These are phyloP conservation scores for Hypercompe scribonia DNA, from an alignment of 2,888 invertebrate species.

Conservation along the genomic window DNA sequence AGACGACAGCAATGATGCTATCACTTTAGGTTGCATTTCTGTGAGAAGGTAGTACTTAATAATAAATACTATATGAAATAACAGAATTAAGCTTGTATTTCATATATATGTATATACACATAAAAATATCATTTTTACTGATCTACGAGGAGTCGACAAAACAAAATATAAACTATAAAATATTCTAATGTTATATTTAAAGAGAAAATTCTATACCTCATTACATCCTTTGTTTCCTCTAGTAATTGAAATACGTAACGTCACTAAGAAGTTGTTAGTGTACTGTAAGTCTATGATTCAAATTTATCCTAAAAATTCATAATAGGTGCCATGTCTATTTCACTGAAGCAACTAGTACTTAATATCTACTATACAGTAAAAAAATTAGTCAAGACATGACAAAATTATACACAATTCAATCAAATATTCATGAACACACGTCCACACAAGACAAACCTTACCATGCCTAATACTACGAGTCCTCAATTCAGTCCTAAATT, in stretches of 20 bases:
- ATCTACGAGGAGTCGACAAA: too few relatives aligned
- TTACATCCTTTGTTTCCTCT: not conserved
- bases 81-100: too few relatives aligned
- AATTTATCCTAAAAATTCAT: not conserved
- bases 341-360: not conserved
- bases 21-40: too few relatives aligned
- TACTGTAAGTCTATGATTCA: not conserved
- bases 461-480: slow-evolving; percentile 57
- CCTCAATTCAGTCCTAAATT: slow-evolving; percentile 80
- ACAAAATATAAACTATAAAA: too few relatives aligned
- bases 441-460: slow-evolving; percentile 31
- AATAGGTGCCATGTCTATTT: too few relatives aligned
- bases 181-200: not conserved
- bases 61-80: too few relatives aligned
- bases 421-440: slow-evolving; percentile 15
- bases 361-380: not conserved
- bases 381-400: not conserved
- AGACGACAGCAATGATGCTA: too few relatives aligned
- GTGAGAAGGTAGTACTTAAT: too few relatives aligned
- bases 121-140: too few relatives aligned
- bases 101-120: too few relatives aligned
- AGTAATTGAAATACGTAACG: not conserved
- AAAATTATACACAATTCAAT: not conserved
- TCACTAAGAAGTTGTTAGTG: not conserved
- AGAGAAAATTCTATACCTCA: not conserved